phyloP scores from a whole-genome alignment of 2,113 vertebrate genomes.

The Hyperopisus bebe region DNA sequence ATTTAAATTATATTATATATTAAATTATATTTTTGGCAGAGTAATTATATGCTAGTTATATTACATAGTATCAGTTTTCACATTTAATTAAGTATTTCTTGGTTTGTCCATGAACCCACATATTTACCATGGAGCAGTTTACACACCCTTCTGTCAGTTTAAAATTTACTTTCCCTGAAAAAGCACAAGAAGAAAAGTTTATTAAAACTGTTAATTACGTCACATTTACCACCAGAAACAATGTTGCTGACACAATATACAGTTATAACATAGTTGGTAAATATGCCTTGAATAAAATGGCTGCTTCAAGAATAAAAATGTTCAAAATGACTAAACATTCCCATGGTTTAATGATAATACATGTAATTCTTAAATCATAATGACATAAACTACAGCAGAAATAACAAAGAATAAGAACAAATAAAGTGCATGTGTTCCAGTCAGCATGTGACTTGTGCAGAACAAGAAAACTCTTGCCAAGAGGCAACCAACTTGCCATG shows the following conservation, averaged over 20 bases:
- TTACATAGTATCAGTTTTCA: not conserved
- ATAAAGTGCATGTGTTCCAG: not conserved
- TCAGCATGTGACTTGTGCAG: not conserved
- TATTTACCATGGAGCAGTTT: not conserved
- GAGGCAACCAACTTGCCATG: too few relatives aligned
- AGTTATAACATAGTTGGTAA: not conserved
- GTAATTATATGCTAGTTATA: conserved; percentile 4
- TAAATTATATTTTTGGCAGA: not conserved
- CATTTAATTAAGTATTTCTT: conserved; percentile 11
- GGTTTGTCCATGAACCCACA: not conserved
- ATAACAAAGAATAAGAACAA: not conserved
- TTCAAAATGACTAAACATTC: not conserved
- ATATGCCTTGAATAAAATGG: not conserved
- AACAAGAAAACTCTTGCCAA: not conserved
- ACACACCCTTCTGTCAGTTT: not conserved
- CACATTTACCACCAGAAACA: not conserved
- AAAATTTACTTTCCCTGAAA: not conserved
- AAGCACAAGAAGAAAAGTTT: not conserved
- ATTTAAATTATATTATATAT: not conserved
- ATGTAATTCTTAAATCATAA: not conserved
- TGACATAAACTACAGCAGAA: not conserved
- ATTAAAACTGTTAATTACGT: not conserved
- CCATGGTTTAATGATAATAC: not conserved
- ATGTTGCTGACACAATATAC: not conserved
- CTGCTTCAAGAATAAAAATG: not conserved